A percentile compares a stretch with the other conserved stretches of the same genome.
These are phyloP conservation scores for Accipiter virgatus DNA, from an alignment of 2,113 vertebrate species.

Conservation along the genomic window DNA sequence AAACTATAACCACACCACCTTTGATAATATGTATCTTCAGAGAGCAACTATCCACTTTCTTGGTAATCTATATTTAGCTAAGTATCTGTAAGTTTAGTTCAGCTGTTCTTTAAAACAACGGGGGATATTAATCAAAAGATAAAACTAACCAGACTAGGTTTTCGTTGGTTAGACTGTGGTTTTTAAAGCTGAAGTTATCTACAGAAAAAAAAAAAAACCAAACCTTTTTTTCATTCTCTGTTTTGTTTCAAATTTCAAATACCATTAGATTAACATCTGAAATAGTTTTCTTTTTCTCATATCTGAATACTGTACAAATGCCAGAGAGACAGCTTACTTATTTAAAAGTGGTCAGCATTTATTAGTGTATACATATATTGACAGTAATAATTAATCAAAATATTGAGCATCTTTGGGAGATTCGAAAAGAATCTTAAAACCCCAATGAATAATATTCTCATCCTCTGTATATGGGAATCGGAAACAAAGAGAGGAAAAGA, in stretches of 20 bases:
- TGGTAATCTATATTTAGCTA: neutral
- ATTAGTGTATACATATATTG: neutral
- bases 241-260: neutral
- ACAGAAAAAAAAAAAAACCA: neutral
- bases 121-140: neutral
- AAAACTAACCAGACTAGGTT: neutral
- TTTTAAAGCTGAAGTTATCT: neutral
- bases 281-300: neutral
- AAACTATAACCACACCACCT: neutral
- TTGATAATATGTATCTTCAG: neutral
- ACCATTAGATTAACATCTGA: neutral
- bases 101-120: neutral
- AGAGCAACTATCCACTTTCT: neutral
- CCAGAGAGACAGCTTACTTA: neutral
- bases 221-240: neutral
- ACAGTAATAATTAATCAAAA: neutral
- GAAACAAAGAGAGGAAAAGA: neutral
- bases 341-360: neutral
- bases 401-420: neutral
- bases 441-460: neutral
- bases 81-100: neutral
- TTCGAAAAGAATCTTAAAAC: neutral
- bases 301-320: neutral
- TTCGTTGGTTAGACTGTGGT: neutral
- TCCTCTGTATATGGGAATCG: neutral